These are phyloP conservation scores for Pterocles burchelli DNA, from an alignment of 2,113 vertebrate species.

Conservation along the genomic window DNA sequence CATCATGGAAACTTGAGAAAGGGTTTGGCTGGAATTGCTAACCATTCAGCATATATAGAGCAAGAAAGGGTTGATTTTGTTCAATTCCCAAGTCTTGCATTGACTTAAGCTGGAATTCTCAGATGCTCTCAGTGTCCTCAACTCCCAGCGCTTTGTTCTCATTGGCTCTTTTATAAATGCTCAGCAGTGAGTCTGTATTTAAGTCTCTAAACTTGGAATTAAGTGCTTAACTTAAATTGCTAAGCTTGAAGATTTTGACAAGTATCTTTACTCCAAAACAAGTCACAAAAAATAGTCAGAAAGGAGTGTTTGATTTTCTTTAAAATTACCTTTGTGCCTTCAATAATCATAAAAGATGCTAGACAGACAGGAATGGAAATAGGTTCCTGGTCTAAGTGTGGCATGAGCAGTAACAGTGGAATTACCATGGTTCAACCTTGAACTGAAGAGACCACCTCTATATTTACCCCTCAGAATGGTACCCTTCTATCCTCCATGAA, in stretches of 20 bases:
- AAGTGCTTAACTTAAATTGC: not conserved
- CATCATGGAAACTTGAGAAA: not conserved
- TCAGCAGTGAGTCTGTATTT: not conserved
- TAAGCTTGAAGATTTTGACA: not conserved
- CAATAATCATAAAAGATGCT: not conserved
- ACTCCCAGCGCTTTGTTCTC: not conserved
- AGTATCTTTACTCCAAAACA: not conserved
- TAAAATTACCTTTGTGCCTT: not conserved
- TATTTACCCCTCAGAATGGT: not conserved
- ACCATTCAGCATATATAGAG: not conserved
- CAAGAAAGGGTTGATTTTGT: not conserved
- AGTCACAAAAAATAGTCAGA: not conserved
- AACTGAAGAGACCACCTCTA: not conserved
- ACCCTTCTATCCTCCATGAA: not conserved
- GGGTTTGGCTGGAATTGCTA: not conserved
- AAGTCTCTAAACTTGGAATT: not conserved
- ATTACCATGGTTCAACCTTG: not conserved
- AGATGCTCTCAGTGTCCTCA: not conserved
- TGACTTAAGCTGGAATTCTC: not conserved
- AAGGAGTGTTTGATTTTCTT: not conserved
- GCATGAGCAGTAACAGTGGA: not conserved
- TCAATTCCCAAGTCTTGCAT: not conserved
- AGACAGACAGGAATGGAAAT: not conserved
- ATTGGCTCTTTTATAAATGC: not conserved
- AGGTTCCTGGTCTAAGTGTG: not conserved